phyloP scores from a whole-genome alignment of 2,888 invertebrate genomes.

The Rhimphoctona megacephalus region DNA sequence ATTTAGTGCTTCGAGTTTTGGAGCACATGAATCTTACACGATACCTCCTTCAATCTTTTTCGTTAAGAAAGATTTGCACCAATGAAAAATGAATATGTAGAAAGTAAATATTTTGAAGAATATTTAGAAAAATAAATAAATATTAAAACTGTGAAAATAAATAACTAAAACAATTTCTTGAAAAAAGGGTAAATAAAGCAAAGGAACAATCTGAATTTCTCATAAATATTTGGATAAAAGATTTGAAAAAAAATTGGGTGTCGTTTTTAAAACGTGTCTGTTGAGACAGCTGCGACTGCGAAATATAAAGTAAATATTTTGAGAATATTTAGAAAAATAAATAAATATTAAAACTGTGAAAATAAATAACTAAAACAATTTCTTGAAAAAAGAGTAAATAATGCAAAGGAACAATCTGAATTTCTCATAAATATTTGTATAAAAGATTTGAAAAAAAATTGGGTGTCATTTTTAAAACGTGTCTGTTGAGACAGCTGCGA shows the following conservation, averaged over 20 bases:
- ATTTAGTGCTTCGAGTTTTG: neutral
- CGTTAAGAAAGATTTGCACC: neutral
- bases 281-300: constrained; percentile 48
- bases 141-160: neutral
- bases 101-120: too few relatives aligned
- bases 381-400: neutral
- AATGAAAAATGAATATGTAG: neutral
- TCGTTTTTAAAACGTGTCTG: neutral
- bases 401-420: too few relatives aligned
- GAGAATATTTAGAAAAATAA: neutral
- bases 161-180: neutral
- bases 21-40: neutral
- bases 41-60: neutral
- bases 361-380: neutral
- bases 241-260: too few relatives aligned
- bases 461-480: neutral
- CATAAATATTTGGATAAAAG: neutral
- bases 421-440: neutral
- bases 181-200: too few relatives aligned
- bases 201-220: too few relatives aligned
- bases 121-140: neutral
- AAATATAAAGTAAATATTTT: neutral
- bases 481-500: constrained; percentile 41
- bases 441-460: too few relatives aligned
- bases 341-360: neutral